phyloP scores from a whole-genome alignment of 2,888 invertebrate species.

The Octonoba sinensis region DNA sequence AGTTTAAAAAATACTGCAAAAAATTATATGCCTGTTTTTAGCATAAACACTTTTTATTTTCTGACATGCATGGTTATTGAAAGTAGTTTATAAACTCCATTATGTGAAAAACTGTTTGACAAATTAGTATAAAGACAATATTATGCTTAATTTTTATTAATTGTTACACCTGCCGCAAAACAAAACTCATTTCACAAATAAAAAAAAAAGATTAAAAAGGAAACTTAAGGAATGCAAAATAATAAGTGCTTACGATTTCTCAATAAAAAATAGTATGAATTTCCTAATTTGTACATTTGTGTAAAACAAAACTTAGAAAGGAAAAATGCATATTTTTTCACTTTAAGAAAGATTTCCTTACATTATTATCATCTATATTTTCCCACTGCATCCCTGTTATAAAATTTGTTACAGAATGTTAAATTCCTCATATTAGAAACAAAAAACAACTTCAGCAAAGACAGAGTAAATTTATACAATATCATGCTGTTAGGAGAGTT shows the following conservation, averaged over 20 bases:
- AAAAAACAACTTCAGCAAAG: too few relatives aligned
- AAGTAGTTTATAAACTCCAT: constrained; percentile 3
- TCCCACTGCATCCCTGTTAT: too few relatives aligned
- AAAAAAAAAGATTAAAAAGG: neutral
- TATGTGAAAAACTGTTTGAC: constrained; percentile 27
- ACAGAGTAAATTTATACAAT: too few relatives aligned
- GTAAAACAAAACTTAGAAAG: neutral
- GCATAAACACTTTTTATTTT: too few relatives aligned
- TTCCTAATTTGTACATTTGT: neutral
- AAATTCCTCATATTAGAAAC: too few relatives aligned
- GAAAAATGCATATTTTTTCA: neutral
- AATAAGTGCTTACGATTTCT: neutral
- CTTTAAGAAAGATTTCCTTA: neutral
- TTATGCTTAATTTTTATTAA: neutral
- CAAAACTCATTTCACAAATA: neutral
- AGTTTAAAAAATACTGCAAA: too few relatives aligned
- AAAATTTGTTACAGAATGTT: too few relatives aligned
- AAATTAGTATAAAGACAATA: constrained; percentile 28
- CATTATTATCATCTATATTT: neutral
- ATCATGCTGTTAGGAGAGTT: too few relatives aligned
- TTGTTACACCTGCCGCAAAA: neutral
- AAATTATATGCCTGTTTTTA: too few relatives aligned
- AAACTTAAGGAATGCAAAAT: neutral
- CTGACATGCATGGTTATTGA: neutral
- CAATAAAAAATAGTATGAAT: neutral